A percentile compares a stretch with the other conserved stretches of the same genome.
Evolutionary conservation across 2,888 invertebrate genomes (phyloP).

Genomic region (Acanthosepion pharaonis): DNA sequence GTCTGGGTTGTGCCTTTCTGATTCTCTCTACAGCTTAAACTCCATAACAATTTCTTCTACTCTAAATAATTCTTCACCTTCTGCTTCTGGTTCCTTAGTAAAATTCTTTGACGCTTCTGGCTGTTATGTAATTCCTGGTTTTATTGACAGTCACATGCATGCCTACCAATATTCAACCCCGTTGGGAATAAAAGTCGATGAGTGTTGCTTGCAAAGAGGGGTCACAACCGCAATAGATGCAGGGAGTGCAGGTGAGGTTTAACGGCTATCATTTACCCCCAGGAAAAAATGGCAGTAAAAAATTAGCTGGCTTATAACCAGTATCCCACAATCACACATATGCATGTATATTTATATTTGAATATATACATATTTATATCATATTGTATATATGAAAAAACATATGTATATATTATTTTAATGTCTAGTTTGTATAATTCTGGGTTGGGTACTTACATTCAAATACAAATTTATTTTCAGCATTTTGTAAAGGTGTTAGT

Average conservation of each 20-base stretch:
- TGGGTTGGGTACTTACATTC: background rate
- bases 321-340: background rate
- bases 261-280: background rate
- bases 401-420: background rate
- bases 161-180: conserved; percentile 69
- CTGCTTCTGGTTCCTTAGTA: background rate
- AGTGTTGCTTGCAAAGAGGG: conserved; percentile 63
- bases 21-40: background rate
- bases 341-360: background rate
- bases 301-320: background rate
- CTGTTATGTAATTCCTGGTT: conserved; percentile 68
- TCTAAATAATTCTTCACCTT: background rate
- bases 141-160: conserved; percentile 71
- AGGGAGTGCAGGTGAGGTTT: conserved; percentile 66
- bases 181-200: conserved; percentile 67
- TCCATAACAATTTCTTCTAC: background rate
- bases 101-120: conserved; percentile 62
- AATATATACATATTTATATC: background rate
- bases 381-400: background rate
- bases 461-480: too few species aligned
- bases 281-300: too few species aligned
- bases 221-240: conserved; percentile 69
- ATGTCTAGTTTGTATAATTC: background rate
- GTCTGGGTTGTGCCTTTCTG: background rate
- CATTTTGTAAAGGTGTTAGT: too few species aligned